Conservation (phyloP, 1,140 invertebrate genomes). For the Globodera ellingtonae region DNA sequence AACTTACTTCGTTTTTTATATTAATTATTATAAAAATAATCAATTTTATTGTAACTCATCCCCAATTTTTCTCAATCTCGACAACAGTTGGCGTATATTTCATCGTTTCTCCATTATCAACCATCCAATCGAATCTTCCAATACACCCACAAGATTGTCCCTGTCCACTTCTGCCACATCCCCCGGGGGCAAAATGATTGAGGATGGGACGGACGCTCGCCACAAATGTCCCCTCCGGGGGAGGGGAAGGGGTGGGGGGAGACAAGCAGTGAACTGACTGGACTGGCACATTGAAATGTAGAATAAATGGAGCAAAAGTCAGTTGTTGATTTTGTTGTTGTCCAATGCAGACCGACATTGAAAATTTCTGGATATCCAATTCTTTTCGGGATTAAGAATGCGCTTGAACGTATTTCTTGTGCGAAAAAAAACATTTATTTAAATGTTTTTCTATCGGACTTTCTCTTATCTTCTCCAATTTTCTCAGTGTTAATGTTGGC, state of each 20-base stretch:
- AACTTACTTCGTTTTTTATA: background rate
- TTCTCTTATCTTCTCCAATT: too few relatives aligned
- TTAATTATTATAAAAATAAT: background rate
- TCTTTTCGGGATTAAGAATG: too few relatives aligned
- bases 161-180: background rate
- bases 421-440: background rate
- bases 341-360: background rate
- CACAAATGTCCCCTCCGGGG: slow-evolving; percentile 7
- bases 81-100: background rate
- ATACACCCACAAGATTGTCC: background rate
- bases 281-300: slow-evolving; percentile 1
- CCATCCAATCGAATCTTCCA: background rate
- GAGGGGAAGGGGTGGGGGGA: background rate
- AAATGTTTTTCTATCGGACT: too few relatives aligned
- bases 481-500: too few relatives aligned
- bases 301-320: background rate
- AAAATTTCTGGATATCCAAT: background rate
- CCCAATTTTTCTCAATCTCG: background rate
- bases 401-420: too few relatives aligned
- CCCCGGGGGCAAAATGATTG: background rate
- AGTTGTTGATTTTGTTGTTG: background rate
- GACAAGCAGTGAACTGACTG: background rate
- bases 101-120: background rate
- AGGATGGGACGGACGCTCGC: background rate
- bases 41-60: too few relatives aligned